Conservation (phyloP, 2,888 invertebrate genomes). For the Polyommatus iphigenia region DNA sequence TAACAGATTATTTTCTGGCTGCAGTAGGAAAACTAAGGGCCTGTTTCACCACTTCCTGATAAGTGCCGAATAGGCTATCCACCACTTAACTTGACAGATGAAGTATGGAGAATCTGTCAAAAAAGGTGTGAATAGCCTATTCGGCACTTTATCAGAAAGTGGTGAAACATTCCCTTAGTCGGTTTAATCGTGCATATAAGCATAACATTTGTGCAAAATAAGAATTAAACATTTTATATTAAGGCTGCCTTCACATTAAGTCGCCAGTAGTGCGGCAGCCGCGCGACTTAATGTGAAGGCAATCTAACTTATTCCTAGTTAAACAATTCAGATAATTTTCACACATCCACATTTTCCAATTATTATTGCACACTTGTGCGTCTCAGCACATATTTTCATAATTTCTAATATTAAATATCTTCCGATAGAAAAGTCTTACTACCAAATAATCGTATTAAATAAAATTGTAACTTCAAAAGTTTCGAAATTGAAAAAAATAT, state of each 20-base stretch:
- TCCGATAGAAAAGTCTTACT: background rate
- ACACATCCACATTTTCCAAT: slow-evolving; percentile 5
- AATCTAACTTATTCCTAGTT: background rate
- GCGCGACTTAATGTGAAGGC: no score
- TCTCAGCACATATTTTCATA: slow-evolving; percentile 17
- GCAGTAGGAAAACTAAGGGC: background rate
- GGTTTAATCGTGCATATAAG: background rate
- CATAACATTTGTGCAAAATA: background rate
- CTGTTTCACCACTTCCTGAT: no score
- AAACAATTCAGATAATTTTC: slow-evolving; percentile 19
- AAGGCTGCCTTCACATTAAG: no score
- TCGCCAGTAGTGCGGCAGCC: no score
- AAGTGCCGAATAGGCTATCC: no score
- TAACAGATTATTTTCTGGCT: background rate
- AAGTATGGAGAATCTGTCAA: no score
- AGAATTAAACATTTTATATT: background rate
- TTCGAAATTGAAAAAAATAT: background rate
- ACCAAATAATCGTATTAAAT: background rate
- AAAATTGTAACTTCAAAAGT: background rate
- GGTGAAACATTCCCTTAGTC: background rate
- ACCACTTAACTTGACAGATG: no score
- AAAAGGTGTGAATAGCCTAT: no score
- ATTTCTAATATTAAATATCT: background rate
- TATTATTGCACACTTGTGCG: slow-evolving; percentile 25
- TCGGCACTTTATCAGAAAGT: no score